Evolutionary conservation across 2,888 invertebrate species (phyloP).

Genomic region (Acrobasis repandana): DNA sequence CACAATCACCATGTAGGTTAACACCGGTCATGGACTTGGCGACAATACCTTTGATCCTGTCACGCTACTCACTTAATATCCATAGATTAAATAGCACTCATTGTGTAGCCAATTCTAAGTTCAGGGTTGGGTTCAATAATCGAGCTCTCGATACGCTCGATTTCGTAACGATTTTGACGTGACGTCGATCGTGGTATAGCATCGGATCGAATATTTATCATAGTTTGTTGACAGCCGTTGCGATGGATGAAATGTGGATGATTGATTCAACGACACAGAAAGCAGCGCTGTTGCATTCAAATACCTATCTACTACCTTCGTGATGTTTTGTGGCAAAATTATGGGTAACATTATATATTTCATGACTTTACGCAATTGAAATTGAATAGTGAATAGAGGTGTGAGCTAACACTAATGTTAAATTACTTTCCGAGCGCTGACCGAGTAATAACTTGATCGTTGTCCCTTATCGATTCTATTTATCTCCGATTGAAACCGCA

Average conservation of each 20-base stretch:
- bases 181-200: conserved; percentile 35
- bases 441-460: conserved; percentile 46
- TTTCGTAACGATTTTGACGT: conserved; percentile 55
- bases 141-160: conserved; percentile 48
- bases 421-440: conserved; percentile 13
- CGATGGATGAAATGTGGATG: conserved; percentile 14
- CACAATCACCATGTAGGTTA: conserved; percentile 56
- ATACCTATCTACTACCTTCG: neutral
- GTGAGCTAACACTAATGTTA: conserved; percentile 13
- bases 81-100: conserved; percentile 57
- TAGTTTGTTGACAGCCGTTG: conserved; percentile 48
- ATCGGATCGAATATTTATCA: conserved; percentile 47
- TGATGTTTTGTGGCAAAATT: conserved; percentile 1
- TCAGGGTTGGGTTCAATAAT: conserved; percentile 53
- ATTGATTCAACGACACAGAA: conserved; percentile 37
- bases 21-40: conserved; percentile 69
- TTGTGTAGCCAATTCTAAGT: conserved; percentile 47
- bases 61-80: conserved; percentile 56
- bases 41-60: conserved; percentile 48
- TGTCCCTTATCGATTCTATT: conserved; percentile 61
- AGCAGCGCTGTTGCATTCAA: conserved; percentile 32
- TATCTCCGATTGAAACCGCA: conserved; percentile 55
- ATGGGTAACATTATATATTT: conserved; percentile 13
- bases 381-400: conserved; percentile 11
- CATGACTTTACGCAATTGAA: conserved; percentile 10